These are phyloP conservation scores for Caenorhabditis remanei DNA, from an alignment of 1,140 invertebrate species.

Conservation along the genomic window DNA sequence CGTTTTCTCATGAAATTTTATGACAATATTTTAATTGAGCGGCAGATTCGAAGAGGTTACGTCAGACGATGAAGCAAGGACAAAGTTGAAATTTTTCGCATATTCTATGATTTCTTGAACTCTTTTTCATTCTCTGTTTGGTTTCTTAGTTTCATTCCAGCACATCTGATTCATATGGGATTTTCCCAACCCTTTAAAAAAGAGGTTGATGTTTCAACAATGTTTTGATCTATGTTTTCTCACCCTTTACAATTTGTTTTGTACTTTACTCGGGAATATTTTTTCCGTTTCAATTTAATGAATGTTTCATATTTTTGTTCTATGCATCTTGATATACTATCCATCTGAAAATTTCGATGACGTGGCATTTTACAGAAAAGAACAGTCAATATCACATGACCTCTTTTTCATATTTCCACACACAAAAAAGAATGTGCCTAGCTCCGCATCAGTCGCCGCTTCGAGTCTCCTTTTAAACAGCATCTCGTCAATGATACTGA, in stretches of 20 bases:
- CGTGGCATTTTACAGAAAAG: not conserved
- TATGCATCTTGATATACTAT: no score
- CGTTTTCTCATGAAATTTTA: slow-evolving; percentile 1
- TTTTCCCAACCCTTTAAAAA: not conserved
- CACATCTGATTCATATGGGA: not conserved
- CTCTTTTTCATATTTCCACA: not conserved
- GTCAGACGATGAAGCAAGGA: not conserved
- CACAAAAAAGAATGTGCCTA: slow-evolving; percentile 1
- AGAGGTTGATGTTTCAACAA: not conserved
- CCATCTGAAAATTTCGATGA: not conserved
- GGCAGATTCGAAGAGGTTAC: not conserved
- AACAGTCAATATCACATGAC: slow-evolving; percentile 2
- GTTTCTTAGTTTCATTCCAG: not conserved
- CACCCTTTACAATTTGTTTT: not conserved
- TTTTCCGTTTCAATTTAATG: not conserved
- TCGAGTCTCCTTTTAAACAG: slow-evolving; percentile 36
- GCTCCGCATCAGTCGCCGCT: not conserved
- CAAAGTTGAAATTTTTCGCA: not conserved
- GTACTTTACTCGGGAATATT: not conserved
- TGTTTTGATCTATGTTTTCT: not conserved
- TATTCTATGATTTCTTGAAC: slow-evolving; percentile 3
- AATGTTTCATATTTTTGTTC: not conserved
- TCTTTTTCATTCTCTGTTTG: not conserved
- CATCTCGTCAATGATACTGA: not conserved
- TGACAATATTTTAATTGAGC: slow-evolving; percentile 12